phyloP scores from a whole-genome alignment of 1,140 invertebrate species.

The Whitmania pigra region DNA sequence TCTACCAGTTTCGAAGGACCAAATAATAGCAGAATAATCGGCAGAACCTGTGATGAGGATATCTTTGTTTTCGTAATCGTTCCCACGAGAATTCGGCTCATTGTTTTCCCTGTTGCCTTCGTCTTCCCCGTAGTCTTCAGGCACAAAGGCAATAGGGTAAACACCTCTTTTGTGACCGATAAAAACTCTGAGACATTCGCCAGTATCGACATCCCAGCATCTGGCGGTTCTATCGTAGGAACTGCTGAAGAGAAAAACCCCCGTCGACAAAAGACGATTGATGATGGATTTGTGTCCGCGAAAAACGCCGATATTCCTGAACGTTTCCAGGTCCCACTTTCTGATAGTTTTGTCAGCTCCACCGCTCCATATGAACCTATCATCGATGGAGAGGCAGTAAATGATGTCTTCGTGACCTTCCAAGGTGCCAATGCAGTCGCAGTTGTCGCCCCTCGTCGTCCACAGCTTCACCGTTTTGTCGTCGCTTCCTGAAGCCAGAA shows the following conservation, averaged over 20 bases:
- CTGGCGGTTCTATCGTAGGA: constrained; percentile 47
- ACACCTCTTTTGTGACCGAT: constrained; percentile 47
- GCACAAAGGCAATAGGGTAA: constrained; percentile 47
- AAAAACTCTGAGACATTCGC: constrained; percentile 40
- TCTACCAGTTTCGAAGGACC: constrained; percentile 45
- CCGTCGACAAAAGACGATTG: constrained; percentile 46
- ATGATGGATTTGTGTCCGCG: constrained; percentile 45
- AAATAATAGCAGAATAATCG: constrained; percentile 44
- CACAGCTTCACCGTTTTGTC: constrained; percentile 46
- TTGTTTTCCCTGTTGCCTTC: constrained; percentile 31
- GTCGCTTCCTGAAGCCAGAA: constrained; percentile 48
- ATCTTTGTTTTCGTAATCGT: constrained; percentile 34
- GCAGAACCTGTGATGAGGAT: constrained; percentile 46
- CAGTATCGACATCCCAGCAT: constrained; percentile 47
- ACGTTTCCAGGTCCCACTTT: constrained; percentile 49
- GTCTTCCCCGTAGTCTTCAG: constrained; percentile 32
- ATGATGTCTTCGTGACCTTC: constrained; percentile 46
- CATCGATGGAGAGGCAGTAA: constrained; percentile 45
- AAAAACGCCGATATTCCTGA: constrained; percentile 44
- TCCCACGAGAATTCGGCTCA: constrained; percentile 26
- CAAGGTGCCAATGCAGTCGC: constrained; percentile 47
- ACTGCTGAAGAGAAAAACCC: constrained; percentile 47
- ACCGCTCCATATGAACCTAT: constrained; percentile 44
- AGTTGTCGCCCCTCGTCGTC: constrained; percentile 44
- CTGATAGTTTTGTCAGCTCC: constrained; percentile 47